phyloP scores from a whole-genome alignment of 2,113 vertebrate genomes.

The Leptobrachium ailaonicum region DNA sequence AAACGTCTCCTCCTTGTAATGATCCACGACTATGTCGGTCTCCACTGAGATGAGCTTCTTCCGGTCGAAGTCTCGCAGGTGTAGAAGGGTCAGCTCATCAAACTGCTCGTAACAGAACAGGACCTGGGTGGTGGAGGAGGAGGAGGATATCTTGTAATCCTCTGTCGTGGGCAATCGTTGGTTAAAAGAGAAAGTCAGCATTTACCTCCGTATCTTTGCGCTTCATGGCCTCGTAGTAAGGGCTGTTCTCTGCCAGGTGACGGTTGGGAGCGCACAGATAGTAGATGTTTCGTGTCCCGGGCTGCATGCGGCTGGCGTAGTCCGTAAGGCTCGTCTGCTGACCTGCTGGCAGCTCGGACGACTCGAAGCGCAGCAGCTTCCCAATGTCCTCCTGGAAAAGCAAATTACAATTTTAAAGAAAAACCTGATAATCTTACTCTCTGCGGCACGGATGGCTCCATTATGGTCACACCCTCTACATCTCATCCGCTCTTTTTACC shows the following conservation, averaged over 20 bases:
- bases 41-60: slow-evolving; percentile 95
- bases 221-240: slow-evolving; percentile 95
- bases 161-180: background rate
- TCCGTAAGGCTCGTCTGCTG: slow-evolving; percentile 86
- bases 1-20: slow-evolving; percentile 95
- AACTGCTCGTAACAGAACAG: slow-evolving; percentile 98
- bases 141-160: background rate
- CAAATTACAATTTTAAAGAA: background rate
- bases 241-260: slow-evolving; percentile 88
- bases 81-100: slow-evolving; percentile 92
- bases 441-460: no score
- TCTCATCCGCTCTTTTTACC: no score
- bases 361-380: slow-evolving; percentile 87
- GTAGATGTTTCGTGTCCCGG: slow-evolving; percentile 90
- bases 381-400: slow-evolving; percentile 85
- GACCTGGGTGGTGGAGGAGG: slow-evolving; percentile 70
- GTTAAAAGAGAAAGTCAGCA: background rate
- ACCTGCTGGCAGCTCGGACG: slow-evolving; percentile 79
- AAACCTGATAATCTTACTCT: no score
- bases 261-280: slow-evolving; percentile 92
- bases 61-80: slow-evolving; percentile 90
- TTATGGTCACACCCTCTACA: no score
- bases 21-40: slow-evolving; percentile 95
- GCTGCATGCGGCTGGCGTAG: slow-evolving; percentile 85
- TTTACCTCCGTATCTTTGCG: slow-evolving; percentile 91